These are phyloP conservation scores for Drosophila nigrodunni DNA, from an alignment of 1,140 invertebrate genomes.

Conservation along the genomic window DNA sequence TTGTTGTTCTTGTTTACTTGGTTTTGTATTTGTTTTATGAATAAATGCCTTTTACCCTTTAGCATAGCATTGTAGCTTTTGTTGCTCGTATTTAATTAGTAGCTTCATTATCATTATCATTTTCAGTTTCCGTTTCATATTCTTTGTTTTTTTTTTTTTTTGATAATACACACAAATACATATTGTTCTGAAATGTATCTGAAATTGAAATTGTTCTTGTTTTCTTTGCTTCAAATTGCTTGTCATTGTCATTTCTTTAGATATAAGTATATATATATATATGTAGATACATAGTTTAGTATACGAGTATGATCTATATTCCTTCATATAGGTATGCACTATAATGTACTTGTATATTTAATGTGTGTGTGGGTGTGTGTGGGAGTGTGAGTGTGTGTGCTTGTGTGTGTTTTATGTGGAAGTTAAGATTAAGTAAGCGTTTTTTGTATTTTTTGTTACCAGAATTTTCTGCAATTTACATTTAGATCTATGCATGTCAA, in stretches of 20 bases:
- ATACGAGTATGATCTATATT: constrained; percentile 56
- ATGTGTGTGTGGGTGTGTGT: constrained; percentile 31
- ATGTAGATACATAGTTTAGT: constrained; percentile 40
- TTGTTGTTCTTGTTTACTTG: constrained; percentile 11
- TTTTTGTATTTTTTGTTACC: constrained; percentile 21
- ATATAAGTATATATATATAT: constrained; percentile 59
- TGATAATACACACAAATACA: constrained; percentile 18
- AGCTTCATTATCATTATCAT: constrained; percentile 48
- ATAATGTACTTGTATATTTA: constrained; percentile 41
- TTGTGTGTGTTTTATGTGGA: constrained; percentile 21
- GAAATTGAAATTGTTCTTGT: constrained; percentile 74
- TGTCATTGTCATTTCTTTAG: constrained; percentile 74
- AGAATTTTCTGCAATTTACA: constrained; percentile 47
- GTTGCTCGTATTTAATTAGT: constrained; percentile 50
- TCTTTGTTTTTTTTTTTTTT: constrained; percentile 8
- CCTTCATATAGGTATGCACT: constrained; percentile 47
- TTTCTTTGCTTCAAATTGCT: constrained; percentile 75
- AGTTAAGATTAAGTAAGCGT: constrained; percentile 59
- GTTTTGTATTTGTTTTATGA: constrained; percentile 50
- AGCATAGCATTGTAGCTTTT: constrained; percentile 73
- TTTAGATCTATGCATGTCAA: neutral
- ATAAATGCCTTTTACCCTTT: constrained; percentile 82
- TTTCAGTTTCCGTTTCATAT: constrained; percentile 36
- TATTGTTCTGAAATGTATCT: constrained; percentile 54
- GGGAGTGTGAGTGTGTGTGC: constrained; percentile 18